Conservation (phyloP, 1,140 invertebrate species). For the Dendroctonus valens region DNA sequence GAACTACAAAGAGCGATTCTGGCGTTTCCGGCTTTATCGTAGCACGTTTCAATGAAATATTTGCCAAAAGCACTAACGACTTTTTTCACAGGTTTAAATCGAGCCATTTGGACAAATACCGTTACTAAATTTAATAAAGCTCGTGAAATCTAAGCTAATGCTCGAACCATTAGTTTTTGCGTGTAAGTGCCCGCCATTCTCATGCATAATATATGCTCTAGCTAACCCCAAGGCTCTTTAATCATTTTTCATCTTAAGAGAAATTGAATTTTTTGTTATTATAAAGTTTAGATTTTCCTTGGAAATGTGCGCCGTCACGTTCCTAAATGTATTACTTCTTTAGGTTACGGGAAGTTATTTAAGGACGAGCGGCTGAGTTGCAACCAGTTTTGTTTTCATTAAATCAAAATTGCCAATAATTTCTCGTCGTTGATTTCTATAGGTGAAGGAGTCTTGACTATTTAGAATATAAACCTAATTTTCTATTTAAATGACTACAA, state of each 20-base stretch:
- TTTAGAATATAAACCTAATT: too few species aligned
- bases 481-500: too few species aligned
- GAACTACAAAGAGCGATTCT: too few species aligned
- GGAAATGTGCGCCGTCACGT: slow-evolving; percentile 21
- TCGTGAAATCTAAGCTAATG: slow-evolving; percentile 17
- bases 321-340: slow-evolving; percentile 20
- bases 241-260: slow-evolving; percentile 27
- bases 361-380: not conserved
- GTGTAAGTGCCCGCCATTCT: slow-evolving; percentile 14
- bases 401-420: not conserved
- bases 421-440: too few species aligned
- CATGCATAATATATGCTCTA: slow-evolving; percentile 25
- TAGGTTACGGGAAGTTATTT: slow-evolving; percentile 18
- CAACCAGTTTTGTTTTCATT: slow-evolving; percentile 1
- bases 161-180: slow-evolving; percentile 20
- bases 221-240: slow-evolving; percentile 23
- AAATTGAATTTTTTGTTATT: slow-evolving; percentile 27
- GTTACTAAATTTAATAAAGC: slow-evolving; percentile 17
- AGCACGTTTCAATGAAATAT: too few species aligned
- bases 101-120: slow-evolving; percentile 9
- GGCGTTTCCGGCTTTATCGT: too few species aligned
- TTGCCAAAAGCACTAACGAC: too few species aligned
- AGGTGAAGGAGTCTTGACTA: too few species aligned
- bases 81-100: too few species aligned
- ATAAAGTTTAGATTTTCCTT: slow-evolving; percentile 21